A percentile compares a stretch with the other conserved stretches of the same genome.
These are phyloP conservation scores for Phoxinus dragarum DNA, from an alignment of 2,797 vertebrate genomes.

Conservation along the genomic window DNA sequence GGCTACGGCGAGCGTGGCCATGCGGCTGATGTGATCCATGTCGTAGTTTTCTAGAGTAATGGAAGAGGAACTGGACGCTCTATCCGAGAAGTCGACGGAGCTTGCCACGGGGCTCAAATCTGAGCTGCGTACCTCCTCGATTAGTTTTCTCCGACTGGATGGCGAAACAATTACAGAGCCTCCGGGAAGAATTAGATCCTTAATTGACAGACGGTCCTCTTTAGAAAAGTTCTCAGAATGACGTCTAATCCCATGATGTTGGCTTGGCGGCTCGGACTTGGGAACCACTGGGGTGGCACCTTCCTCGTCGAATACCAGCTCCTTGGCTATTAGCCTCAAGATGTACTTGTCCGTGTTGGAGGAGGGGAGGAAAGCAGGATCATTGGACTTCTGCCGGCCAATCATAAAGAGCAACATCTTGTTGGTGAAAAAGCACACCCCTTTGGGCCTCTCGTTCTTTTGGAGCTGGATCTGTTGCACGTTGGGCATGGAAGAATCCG, in stretches of 20 bases:
- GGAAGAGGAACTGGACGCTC: conserved; percentile 73
- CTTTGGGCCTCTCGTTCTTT: conserved; percentile 90
- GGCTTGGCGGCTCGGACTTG: conserved; percentile 69
- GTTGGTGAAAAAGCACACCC: conserved; percentile 88
- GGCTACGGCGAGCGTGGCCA: conserved; percentile 67
- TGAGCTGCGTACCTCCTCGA: conserved; percentile 83
- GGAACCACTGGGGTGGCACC: conserved; percentile 59
- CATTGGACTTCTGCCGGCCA: conserved; percentile 86
- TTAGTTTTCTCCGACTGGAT: conserved; percentile 77
- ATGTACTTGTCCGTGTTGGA: conserved; percentile 90
- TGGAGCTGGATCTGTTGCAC: conserved; percentile 91
- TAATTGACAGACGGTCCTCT: conserved; percentile 72
- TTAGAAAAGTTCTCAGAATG: conserved; percentile 78
- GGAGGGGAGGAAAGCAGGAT: conserved; percentile 88
- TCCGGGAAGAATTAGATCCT: conserved; percentile 83
- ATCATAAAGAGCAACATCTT: conserved; percentile 88
- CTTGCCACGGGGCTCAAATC: conserved; percentile 81
- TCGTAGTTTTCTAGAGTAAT: conserved; percentile 75
- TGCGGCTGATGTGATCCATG: conserved; percentile 74
- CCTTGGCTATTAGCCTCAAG: conserved; percentile 83
- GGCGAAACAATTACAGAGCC: conserved; percentile 73
- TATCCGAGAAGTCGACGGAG: conserved; percentile 80
- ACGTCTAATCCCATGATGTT: conserved; percentile 78
- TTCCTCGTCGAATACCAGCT: conserved; percentile 77
- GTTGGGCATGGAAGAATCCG: conserved; percentile 82